Conservation (phyloP, 1,140 invertebrate genomes). For the Potamilus streckersoni region DNA sequence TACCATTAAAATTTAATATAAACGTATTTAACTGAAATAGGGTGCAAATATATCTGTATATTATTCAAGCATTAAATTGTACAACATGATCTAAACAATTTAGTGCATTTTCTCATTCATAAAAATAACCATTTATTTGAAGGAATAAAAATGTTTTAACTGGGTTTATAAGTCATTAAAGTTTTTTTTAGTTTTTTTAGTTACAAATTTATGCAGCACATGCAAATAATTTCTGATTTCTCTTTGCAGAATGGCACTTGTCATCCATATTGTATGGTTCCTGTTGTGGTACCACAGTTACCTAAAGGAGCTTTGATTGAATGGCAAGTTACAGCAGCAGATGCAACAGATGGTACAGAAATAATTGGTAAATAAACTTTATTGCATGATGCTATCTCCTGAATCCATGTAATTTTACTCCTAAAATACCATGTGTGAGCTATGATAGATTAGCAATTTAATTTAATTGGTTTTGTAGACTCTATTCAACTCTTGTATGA, state of each 20-base stretch:
- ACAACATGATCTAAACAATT: no score
- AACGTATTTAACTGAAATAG: no score
- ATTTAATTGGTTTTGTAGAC: no score
- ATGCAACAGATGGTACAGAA: neutral
- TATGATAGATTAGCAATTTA: no score
- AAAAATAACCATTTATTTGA: neutral
- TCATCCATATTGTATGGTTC: slow-evolving; percentile 80
- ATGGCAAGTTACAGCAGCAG: slow-evolving; percentile 89
- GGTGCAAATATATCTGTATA: no score
- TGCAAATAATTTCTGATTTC: slow-evolving; percentile 46
- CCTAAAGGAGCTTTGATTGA: slow-evolving; percentile 86
- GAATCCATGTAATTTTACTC: no score
- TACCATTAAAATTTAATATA: no score
- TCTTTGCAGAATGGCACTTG: slow-evolving; percentile 83
- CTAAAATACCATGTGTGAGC: no score
- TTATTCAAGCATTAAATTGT: no score
- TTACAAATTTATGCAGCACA: neutral
- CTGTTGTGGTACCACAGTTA: slow-evolving; percentile 83
- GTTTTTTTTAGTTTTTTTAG: neutral
- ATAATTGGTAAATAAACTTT: neutral
- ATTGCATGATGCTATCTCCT: no score
- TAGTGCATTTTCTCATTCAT: no score
- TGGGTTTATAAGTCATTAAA: neutral
- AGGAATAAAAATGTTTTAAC: neutral
- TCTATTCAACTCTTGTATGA: no score